Conservation (phyloP, 2,888 invertebrate species). For the Melanargia galathea region DNA sequence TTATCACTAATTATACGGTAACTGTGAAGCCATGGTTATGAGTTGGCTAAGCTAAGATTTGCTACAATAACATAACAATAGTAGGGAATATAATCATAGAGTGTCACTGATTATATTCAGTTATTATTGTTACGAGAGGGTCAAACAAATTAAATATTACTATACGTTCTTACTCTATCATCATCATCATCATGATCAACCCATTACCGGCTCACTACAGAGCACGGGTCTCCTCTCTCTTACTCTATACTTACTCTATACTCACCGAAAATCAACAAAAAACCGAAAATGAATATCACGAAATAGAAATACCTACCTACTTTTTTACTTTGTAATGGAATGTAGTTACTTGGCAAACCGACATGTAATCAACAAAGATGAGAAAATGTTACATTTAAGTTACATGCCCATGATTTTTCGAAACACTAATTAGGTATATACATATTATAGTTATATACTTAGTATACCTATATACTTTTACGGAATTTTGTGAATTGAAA, state of each 20-base stretch:
- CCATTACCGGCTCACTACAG: no score
- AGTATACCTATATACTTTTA: not conserved
- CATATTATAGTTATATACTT: not conserved
- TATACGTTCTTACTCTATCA: no score
- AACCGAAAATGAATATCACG: not conserved
- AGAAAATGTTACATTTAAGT: conserved; percentile 1
- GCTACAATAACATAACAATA: not conserved
- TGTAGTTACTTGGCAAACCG: not conserved
- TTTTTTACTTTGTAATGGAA: not conserved
- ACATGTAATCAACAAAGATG: not conserved
- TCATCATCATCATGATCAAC: no score
- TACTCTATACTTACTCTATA: no score
- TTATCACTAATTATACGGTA: no score
- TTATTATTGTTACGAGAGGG: not conserved
- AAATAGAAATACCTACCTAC: not conserved
- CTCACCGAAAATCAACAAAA: no score
- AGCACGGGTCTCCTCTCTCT: no score
- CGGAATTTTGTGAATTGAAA: not conserved
- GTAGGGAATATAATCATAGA: conserved; percentile 4
- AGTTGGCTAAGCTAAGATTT: not conserved
- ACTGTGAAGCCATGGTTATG: not conserved
- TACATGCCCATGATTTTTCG: not conserved
- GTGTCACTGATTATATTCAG: not conserved
- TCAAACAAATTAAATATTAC: no score
- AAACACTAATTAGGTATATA: not conserved